phyloP scores from a whole-genome alignment of 2,888 invertebrate genomes.

The Amiota mariae region DNA sequence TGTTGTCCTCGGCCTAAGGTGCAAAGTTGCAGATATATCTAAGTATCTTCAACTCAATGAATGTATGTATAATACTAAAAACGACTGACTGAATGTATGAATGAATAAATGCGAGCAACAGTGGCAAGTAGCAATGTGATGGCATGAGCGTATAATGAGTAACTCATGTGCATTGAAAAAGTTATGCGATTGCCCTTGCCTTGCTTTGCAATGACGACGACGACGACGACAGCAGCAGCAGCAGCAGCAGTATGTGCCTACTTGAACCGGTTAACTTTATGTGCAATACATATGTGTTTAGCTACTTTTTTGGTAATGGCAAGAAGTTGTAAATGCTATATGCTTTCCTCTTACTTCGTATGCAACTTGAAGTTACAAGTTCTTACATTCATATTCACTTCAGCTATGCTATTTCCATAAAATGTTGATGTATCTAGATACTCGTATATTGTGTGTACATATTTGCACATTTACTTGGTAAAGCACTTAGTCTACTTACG shows the following conservation, averaged over 20 bases:
- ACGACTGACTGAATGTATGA: no score
- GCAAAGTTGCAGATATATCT: slow-evolving; percentile 20
- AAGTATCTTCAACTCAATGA: background rate
- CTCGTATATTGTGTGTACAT: background rate
- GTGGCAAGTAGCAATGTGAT: no score
- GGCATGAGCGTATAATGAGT: background rate
- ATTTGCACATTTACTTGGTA: slow-evolving; percentile 40
- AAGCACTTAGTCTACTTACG: slow-evolving; percentile 35
- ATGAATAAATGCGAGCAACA: background rate
- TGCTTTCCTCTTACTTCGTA: background rate
- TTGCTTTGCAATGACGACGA: background rate
- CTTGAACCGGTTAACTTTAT: slow-evolving; percentile 26
- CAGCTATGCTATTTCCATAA: background rate
- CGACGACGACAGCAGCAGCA: background rate
- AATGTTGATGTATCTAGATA: slow-evolving; percentile 20
- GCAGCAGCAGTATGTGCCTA: slow-evolving; percentile 2
- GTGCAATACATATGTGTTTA: background rate
- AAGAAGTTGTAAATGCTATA: background rate
- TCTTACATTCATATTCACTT: slow-evolving; percentile 4
- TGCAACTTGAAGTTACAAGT: slow-evolving; percentile 1
- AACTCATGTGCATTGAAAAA: slow-evolving; percentile 22
- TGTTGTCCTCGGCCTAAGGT: slow-evolving; percentile 11
- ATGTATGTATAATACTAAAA: no score
- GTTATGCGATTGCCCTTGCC: slow-evolving; percentile 26
- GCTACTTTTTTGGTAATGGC: background rate